phyloP scores from a whole-genome alignment of 2,797 vertebrate genomes.

The Zenarchopterus dispar region DNA sequence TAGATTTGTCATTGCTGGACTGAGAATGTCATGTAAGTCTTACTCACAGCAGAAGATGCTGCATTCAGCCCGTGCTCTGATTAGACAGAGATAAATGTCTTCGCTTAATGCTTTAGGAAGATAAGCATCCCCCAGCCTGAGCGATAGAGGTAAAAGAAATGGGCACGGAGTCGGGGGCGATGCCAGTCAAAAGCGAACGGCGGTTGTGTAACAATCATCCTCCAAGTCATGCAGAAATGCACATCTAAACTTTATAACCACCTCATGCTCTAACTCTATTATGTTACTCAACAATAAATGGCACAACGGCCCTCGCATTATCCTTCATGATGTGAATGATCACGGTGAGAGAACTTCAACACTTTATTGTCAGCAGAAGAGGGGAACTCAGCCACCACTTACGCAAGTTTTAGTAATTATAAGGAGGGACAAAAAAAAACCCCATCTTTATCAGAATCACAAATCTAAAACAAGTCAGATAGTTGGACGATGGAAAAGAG shows the following conservation, averaged over 20 bases:
- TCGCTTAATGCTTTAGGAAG: neutral
- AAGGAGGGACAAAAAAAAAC: constrained; percentile 31
- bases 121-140: neutral
- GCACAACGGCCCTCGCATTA: constrained; percentile 56
- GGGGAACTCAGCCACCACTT: constrained; percentile 50
- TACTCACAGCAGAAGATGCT: constrained; percentile 56
- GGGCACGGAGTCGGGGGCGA: neutral
- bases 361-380: constrained; percentile 31
- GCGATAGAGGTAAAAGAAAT: neutral
- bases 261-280: constrained; percentile 55
- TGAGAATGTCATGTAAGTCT: constrained; percentile 59
- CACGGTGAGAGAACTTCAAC: constrained; percentile 72
- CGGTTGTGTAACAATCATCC: constrained; percentile 25
- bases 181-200: constrained; percentile 22
- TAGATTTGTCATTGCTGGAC: constrained; percentile 50
- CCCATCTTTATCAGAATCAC: constrained; percentile 63
- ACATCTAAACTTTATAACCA: constrained; percentile 29
- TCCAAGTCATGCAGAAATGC: constrained; percentile 47
- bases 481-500: constrained; percentile 28
- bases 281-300: constrained; percentile 74
- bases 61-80: constrained; percentile 29
- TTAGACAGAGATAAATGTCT: constrained; percentile 27
- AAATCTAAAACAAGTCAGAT: constrained; percentile 59
- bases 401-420: constrained; percentile 66
- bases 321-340: constrained; percentile 69